phyloP scores from a whole-genome alignment of 2,888 invertebrate genomes.

The Agelastica alni region DNA sequence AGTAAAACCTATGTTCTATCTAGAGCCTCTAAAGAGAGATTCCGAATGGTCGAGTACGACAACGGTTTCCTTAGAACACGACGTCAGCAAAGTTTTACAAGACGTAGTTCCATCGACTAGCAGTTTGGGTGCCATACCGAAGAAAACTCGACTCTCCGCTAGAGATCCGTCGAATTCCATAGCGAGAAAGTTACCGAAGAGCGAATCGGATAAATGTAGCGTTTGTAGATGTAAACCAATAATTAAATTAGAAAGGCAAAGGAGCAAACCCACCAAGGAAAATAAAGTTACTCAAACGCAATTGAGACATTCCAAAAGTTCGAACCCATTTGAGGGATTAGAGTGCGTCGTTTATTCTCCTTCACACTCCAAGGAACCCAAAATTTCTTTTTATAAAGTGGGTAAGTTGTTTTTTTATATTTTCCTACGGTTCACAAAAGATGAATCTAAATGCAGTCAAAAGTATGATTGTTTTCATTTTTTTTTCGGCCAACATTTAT shows the following conservation, averaged over 20 bases:
- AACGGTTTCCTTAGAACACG: conserved; percentile 56
- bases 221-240: conserved; percentile 44
- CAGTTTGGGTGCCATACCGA: conserved; percentile 74
- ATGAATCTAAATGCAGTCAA: no score
- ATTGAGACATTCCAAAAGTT: conserved; percentile 19
- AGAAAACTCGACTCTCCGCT: conserved; percentile 57
- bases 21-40: conserved; percentile 58
- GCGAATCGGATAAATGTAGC: conserved; percentile 52
- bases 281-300: conserved; percentile 44
- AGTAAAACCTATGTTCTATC: no score
- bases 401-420: not conserved
- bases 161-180: conserved; percentile 29
- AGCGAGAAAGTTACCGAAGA: conserved; percentile 46
- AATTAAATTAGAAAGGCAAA: conserved; percentile 46
- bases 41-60: conserved; percentile 59
- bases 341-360: conserved; percentile 56
- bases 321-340: conserved; percentile 46
- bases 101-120: conserved; percentile 55
- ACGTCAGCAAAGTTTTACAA: conserved; percentile 61
- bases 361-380: no score
- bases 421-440: no score
- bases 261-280: conserved; percentile 32
- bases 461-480: no score
- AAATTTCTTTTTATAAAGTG: conserved; percentile 1
- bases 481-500: no score